phyloP scores from a whole-genome alignment of 2,113 vertebrate species.

The Gobio gobio region DNA sequence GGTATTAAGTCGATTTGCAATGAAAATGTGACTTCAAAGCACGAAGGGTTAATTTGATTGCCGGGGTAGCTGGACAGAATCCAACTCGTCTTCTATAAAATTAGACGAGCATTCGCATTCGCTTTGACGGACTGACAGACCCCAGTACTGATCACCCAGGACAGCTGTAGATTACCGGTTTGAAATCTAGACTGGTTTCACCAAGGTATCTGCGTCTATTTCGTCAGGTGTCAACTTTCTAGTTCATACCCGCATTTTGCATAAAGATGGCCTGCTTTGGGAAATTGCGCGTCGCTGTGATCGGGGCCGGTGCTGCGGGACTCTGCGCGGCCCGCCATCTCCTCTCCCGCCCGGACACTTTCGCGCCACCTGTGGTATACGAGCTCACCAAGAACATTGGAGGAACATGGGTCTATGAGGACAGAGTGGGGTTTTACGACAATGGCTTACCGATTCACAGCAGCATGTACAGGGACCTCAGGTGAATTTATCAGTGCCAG shows the following conservation, averaged over 20 bases:
- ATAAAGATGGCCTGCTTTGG: conserved; percentile 51
- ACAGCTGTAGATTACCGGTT: background rate
- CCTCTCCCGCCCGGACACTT: conserved; percentile 66
- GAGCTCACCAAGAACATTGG: conserved; percentile 72
- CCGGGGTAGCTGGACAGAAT: background rate
- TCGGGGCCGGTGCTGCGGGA: conserved; percentile 77
- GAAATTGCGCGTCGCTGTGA: conserved; percentile 70
- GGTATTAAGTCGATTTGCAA: background rate
- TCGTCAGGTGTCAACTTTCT: background rate
- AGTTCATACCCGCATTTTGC: background rate
- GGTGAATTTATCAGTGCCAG: conserved; percentile 51
- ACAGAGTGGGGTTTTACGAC: conserved; percentile 58
- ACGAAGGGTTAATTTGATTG: conserved; percentile 29
- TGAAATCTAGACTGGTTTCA: background rate
- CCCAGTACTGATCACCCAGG: background rate
- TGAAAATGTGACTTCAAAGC: background rate
- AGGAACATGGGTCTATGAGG: conserved; percentile 82
- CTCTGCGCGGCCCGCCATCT: conserved; percentile 79
- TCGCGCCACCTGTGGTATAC: conserved; percentile 75
- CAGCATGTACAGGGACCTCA: conserved; percentile 85
- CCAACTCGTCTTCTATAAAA: background rate
- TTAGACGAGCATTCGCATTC: background rate
- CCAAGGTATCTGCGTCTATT: conserved; percentile 6
- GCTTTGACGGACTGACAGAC: background rate
- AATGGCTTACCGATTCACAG: conserved; percentile 67